phyloP scores from a whole-genome alignment of 2,888 invertebrate species.

The Anoplius nigerrimus region DNA sequence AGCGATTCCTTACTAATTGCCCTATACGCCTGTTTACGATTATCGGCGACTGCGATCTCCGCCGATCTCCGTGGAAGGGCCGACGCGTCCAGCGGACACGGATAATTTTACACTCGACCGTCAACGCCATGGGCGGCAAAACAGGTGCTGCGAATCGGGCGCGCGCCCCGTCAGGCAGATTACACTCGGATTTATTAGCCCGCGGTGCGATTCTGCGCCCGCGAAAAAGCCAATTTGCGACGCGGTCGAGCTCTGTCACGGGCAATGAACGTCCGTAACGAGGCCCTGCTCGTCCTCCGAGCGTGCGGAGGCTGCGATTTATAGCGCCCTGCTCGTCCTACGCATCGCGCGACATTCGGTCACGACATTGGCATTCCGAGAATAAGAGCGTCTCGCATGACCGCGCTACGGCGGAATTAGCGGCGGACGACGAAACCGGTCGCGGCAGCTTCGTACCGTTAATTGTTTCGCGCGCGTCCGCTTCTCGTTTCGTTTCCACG shows the following conservation, averaged over 20 bases:
- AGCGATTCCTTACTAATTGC: conserved; percentile 22
- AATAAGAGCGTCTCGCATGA: conserved; percentile 27
- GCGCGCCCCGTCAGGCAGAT: too few relatives aligned
- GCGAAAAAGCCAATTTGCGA: too few relatives aligned
- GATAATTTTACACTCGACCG: too few relatives aligned
- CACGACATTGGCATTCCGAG: conserved; percentile 27
- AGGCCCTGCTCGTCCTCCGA: too few relatives aligned
- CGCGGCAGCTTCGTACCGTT: conserved; percentile 27
- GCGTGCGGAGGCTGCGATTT: not conserved
- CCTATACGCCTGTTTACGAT: conserved; percentile 13
- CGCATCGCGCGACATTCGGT: conserved; percentile 28
- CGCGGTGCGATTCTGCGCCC: too few relatives aligned
- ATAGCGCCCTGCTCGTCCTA: not conserved
- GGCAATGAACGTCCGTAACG: too few relatives aligned
- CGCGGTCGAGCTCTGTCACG: too few relatives aligned
- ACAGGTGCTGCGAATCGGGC: too few relatives aligned
- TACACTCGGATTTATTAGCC: too few relatives aligned
- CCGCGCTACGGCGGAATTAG: conserved; percentile 33
- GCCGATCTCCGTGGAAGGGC: too few relatives aligned
- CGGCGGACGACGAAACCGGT: conserved; percentile 25
- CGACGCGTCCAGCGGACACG: too few relatives aligned
- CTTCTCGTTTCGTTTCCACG: conserved; percentile 13
- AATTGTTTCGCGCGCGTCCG: conserved; percentile 31
- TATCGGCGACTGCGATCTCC: conserved; percentile 9
- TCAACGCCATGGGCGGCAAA: too few relatives aligned